Percentiles rank a stretch among this genome's conserved stretches.
Evolutionary conservation across 2,888 invertebrate species (phyloP).

Genomic region (Himalopsyche japonica): DNA sequence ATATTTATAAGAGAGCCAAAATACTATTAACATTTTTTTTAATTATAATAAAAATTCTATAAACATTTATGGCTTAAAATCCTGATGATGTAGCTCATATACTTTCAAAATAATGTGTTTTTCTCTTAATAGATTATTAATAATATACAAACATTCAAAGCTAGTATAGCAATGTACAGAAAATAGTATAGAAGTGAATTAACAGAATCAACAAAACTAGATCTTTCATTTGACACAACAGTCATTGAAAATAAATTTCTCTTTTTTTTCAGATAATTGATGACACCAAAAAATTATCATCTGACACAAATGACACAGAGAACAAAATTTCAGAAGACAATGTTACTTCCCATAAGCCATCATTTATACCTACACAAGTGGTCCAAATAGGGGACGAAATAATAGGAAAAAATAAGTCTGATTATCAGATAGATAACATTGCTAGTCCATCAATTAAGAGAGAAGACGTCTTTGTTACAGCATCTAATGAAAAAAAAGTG

Average conservation of each 20-base stretch:
- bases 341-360: conserved; percentile 38
- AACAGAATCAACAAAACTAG: too few relatives aligned
- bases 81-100: too few relatives aligned
- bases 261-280: conserved; percentile 25
- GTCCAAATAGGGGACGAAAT: conserved; percentile 50
- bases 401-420: conserved; percentile 42
- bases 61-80: too few relatives aligned
- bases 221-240: not conserved
- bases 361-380: conserved; percentile 50
- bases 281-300: conserved; percentile 17
- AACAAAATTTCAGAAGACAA: conserved; percentile 25
- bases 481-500: conserved; percentile 8
- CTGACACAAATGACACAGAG: conserved; percentile 17
- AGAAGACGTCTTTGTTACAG: conserved; percentile 38
- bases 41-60: too few relatives aligned
- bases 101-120: too few relatives aligned
- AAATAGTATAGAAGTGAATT: too few relatives aligned
- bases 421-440: conserved; percentile 3
- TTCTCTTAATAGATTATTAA: too few relatives aligned
- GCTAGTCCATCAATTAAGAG: conserved; percentile 27
- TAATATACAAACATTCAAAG: too few relatives aligned
- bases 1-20: not conserved
- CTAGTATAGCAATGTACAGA: too few relatives aligned
- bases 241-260: not conserved
- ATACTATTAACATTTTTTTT: too few relatives aligned